Evolutionary conservation across 2,113 vertebrate species (phyloP), one percentile per base, ranked within the genome.

Genomic region (Dicentrarchus labrax): DNA sequence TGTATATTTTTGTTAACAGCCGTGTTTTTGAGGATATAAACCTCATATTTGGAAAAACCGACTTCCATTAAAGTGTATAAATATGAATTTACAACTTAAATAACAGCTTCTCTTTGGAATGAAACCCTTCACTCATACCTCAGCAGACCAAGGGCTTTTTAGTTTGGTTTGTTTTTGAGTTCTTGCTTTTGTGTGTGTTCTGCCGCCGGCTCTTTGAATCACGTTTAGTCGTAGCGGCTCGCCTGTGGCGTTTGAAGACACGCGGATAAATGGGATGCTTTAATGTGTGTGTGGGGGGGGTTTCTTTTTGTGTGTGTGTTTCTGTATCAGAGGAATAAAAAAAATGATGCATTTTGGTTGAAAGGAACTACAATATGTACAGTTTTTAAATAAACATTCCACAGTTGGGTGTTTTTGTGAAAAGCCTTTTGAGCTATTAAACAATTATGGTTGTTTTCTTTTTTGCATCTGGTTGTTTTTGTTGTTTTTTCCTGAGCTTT

Each of bases 381-480:
- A 72, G 79, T 86, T 90, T 87, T 87, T 83, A 81, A 81, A 61
- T 41, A 16, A 81, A 91, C 88, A 93, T 94, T 94, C 85, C 91
- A 85, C 53, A 66, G 41, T 47, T 47, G 87, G 57, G 51, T 90
- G 76, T 80, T 50, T 75, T 78, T 80, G 80, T 13, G 1, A 16
- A 74, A 47, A 53, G 74, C 71, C 73, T 59, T 59, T 56, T 36
- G 65, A 50, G 69, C 57, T 74, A 68, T 22, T 19, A 60, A 47
- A 66, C 57, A 47, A 13, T 21, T 50, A 0, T 60, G 78, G 45
- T 64, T 22, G 13, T 86, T 19, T 19, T 1, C 61, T 80, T 66
- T 59, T 62, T 72, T 75, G 78, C 54, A 64, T 79, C 71, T 22
- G 61, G 36, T 77, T 80, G 22, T 77, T 65, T 30, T 30, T 30